Percentiles rank a stretch among this genome's conserved stretches.
These are phyloP conservation scores for Trichechus manatus DNA, from an alignment of 2,113 vertebrate genomes.

Conservation along the genomic window DNA sequence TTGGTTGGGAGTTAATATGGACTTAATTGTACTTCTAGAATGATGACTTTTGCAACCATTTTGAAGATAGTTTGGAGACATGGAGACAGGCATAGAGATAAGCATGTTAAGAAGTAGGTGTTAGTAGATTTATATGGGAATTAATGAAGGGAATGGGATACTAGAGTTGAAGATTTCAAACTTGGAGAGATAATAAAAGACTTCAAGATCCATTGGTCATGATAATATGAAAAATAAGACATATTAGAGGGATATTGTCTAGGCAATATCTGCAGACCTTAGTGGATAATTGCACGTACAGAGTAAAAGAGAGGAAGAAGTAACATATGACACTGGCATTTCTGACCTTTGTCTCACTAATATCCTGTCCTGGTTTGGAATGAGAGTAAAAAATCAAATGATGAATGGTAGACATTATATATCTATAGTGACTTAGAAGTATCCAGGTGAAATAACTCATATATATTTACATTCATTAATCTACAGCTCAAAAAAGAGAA, in stretches of 20 bases:
- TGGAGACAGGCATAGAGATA: not conserved
- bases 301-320: not conserved
- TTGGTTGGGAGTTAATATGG: not conserved
- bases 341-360: not conserved
- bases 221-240: not conserved
- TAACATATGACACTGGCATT: not conserved
- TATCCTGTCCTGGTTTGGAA: not conserved
- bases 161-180: not conserved
- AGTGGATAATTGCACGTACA: not conserved
- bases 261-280: not conserved
- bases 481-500: not conserved
- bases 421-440: not conserved
- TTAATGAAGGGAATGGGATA: not conserved
- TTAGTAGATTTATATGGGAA: not conserved
- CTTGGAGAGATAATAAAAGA: not conserved
- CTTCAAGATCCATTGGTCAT: not conserved
- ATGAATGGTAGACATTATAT: not conserved
- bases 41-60: not conserved
- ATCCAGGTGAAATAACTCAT: not conserved
- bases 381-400: not conserved
- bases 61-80: not conserved
- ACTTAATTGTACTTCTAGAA: not conserved
- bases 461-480: not conserved
- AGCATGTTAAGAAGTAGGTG: not conserved
- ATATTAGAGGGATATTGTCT: not conserved